Conservation (phyloP, 2,888 invertebrate species). For the Lepidochrysops patricia region DNA sequence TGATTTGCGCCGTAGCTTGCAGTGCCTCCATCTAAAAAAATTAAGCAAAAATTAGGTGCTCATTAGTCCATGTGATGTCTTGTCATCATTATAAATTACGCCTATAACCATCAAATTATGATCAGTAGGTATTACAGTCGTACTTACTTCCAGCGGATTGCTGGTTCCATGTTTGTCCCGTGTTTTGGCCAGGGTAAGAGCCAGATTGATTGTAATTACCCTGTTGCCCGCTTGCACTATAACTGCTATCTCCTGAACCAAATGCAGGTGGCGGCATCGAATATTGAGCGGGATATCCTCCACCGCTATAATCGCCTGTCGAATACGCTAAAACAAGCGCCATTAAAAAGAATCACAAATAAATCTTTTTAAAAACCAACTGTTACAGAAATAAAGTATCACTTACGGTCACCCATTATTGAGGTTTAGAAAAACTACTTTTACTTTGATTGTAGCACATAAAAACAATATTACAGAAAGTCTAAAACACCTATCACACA, state of each 20-base stretch:
- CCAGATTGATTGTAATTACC: constrained; percentile 45
- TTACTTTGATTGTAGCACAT: background rate
- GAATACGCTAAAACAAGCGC: constrained; percentile 40
- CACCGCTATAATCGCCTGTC: constrained; percentile 55
- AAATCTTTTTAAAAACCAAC: constrained; percentile 1
- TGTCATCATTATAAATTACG: background rate
- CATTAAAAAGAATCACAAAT: constrained; percentile 4
- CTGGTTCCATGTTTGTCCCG: constrained; percentile 52
- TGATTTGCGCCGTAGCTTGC: constrained; percentile 45
- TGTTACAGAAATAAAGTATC: constrained; percentile 8
- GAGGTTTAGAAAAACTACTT: background rate
- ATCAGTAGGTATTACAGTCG: background rate
- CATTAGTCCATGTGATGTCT: too few relatives aligned
- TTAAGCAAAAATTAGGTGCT: constrained; percentile 14
- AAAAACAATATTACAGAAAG: background rate
- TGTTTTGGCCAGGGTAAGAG: constrained; percentile 42
- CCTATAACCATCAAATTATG: background rate
- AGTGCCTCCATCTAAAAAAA: constrained; percentile 34
- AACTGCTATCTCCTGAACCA: constrained; percentile 53
- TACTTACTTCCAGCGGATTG: constrained; percentile 42
- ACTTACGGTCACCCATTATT: constrained; percentile 29
- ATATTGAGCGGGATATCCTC: constrained; percentile 61
- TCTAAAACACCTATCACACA: background rate
- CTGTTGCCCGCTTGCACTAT: constrained; percentile 41
- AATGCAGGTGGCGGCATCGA: constrained; percentile 61